Percentiles rank a stretch among this genome's conserved stretches.
Conservation (phyloP, 2,888 invertebrate genomes). For the Drosophila bunnanda region DNA sequence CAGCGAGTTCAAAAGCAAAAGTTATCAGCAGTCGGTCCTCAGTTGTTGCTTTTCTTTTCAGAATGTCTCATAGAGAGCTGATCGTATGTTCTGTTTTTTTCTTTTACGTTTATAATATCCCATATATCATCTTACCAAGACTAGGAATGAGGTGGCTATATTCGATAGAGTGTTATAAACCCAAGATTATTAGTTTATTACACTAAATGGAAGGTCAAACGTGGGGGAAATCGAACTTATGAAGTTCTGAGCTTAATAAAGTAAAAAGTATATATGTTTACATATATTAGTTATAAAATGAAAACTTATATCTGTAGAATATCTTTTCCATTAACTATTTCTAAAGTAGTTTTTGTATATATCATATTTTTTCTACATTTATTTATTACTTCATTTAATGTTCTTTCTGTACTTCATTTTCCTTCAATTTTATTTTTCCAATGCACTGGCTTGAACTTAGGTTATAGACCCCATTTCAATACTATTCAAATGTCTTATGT, state of each 20-base stretch:
- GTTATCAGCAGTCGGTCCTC: slow-evolving; percentile 54
- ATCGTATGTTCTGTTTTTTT: slow-evolving; percentile 19
- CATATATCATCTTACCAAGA: slow-evolving; percentile 28
- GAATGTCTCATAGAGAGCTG: slow-evolving; percentile 16
- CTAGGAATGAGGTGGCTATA: slow-evolving; percentile 16
- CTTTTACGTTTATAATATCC: slow-evolving; percentile 29
- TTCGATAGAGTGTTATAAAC: background rate
- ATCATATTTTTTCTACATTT: background rate
- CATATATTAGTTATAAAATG: background rate
- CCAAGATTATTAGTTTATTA: slow-evolving; percentile 2
- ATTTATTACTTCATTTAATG: background rate
- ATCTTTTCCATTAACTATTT: background rate
- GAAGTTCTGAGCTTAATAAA: too few relatives aligned
- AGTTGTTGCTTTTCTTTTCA: slow-evolving; percentile 12
- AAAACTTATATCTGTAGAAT: background rate
- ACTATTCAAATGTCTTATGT: slow-evolving; percentile 19
- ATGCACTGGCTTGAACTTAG: slow-evolving; percentile 23
- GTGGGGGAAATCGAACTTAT: background rate
- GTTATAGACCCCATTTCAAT: slow-evolving; percentile 38
- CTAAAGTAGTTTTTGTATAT: background rate
- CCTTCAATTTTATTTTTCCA: background rate
- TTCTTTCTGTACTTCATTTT: background rate
- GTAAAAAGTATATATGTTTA: background rate
- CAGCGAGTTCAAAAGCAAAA: slow-evolving; percentile 68
- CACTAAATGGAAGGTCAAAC: background rate